Conservation (phyloP, 2,888 invertebrate species). For the Parthenolecanium corni region DNA sequence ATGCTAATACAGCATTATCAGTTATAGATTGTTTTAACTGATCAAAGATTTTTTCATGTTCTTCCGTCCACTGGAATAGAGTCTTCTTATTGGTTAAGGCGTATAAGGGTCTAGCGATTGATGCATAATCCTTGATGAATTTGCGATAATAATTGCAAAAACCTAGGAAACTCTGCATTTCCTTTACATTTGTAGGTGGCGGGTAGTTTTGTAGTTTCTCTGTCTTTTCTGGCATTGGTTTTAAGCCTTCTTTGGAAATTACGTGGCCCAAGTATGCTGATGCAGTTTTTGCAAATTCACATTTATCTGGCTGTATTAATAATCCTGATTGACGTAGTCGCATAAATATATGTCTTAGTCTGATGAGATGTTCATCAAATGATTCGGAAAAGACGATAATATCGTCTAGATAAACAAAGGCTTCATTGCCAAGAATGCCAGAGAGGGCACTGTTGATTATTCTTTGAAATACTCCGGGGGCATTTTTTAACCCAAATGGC, state of each 20-base stretch:
- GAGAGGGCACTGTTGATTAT: constrained; percentile 29
- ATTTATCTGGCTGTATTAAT: constrained; percentile 33
- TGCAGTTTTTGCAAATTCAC: constrained; percentile 14
- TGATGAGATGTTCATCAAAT: constrained; percentile 23
- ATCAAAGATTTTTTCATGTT: background rate
- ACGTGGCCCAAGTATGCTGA: constrained; percentile 11
- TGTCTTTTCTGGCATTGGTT: background rate
- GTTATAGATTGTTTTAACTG: background rate
- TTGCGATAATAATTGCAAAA: background rate
- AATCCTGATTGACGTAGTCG: constrained; percentile 31
- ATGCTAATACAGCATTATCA: background rate
- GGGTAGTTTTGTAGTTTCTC: background rate
- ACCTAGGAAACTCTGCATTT: background rate
- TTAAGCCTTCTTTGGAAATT: background rate
- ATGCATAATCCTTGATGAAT: background rate
- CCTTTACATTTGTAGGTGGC: background rate
- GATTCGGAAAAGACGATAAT: constrained; percentile 25
- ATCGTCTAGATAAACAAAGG: constrained; percentile 31
- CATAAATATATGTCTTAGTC: constrained; percentile 23
- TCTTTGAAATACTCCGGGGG: constrained; percentile 28
- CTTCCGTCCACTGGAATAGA: background rate
- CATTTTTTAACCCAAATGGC: constrained; percentile 30
- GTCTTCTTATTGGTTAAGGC: background rate
- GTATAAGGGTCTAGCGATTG: background rate
- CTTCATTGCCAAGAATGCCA: constrained; percentile 30